Evolutionary conservation across 1,140 invertebrate species (phyloP).

Genomic region (Bombus polaris): DNA sequence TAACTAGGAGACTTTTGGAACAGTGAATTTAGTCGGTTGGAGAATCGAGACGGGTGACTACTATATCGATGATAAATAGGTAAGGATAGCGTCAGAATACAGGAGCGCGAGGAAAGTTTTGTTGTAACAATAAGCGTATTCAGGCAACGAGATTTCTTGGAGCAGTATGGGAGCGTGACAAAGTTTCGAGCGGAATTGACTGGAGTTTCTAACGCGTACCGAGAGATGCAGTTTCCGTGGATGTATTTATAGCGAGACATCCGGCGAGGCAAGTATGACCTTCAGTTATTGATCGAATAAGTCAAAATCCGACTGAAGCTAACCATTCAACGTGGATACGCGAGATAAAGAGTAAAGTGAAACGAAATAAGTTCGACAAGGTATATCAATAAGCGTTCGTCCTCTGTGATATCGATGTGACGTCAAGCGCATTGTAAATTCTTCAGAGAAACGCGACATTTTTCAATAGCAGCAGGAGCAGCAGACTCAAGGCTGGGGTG

Average conservation of each 20-base stretch:
- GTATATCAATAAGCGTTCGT: conserved; percentile 31
- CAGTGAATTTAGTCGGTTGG: not conserved
- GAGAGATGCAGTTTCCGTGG: not conserved
- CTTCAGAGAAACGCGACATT: conserved; percentile 7
- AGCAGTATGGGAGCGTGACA: not conserved
- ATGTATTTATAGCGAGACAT: not conserved
- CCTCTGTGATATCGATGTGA: conserved; percentile 2
- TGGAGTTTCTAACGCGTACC: not conserved
- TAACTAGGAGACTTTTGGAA: not conserved
- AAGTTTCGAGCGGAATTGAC: not conserved
- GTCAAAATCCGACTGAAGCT: not conserved
- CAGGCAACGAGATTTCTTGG: not conserved
- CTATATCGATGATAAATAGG: not conserved
- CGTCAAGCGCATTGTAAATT: conserved; percentile 12
- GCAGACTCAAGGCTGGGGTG: not conserved
- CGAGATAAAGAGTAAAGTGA: not conserved
- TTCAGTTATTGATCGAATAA: not conserved
- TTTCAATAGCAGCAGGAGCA: not conserved
- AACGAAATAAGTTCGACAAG: not conserved
- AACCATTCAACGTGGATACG: not conserved
- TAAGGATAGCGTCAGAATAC: not conserved
- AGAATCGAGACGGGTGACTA: accelerated
- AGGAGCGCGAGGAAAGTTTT: not conserved
- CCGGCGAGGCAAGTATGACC: not conserved
- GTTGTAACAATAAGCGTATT: not conserved